Evolutionary conservation across 2,888 invertebrate species (phyloP).

Genomic region (Euzophera pinguis): DNA sequence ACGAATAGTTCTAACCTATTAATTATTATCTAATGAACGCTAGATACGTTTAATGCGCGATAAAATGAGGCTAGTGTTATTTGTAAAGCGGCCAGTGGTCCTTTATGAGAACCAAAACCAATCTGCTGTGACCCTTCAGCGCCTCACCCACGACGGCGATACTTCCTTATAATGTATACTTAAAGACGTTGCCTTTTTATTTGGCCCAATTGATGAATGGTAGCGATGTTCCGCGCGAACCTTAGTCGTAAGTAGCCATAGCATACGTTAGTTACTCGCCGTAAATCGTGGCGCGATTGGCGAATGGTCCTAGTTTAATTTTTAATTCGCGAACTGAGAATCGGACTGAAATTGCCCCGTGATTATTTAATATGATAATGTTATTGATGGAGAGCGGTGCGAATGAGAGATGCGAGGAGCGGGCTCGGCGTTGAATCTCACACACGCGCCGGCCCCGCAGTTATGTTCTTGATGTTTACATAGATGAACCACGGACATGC

Average conservation of each 20-base stretch:
- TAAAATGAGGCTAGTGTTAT: constrained; percentile 3
- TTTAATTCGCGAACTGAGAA: constrained; percentile 44
- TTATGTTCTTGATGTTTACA: constrained; percentile 25
- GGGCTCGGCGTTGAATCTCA: constrained; percentile 64
- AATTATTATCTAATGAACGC: background rate
- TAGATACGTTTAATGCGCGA: background rate
- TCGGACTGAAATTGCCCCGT: constrained; percentile 67
- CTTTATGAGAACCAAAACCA: background rate
- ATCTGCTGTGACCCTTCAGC: background rate
- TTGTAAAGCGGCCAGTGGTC: background rate
- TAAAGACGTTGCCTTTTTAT: constrained; percentile 10
- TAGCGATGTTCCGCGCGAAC: constrained; percentile 18
- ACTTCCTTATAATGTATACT: constrained; percentile 8
- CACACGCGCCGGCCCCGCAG: constrained; percentile 37
- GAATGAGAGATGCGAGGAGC: constrained; percentile 31
- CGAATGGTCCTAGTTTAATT: constrained; percentile 38
- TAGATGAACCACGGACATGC: constrained; percentile 26
- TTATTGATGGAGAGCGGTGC: constrained; percentile 50
- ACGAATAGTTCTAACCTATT: background rate
- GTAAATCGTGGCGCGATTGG: constrained; percentile 15
- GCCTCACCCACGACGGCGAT: background rate
- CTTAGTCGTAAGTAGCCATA: constrained; percentile 22
- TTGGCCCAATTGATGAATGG: constrained; percentile 12
- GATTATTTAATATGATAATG: constrained; percentile 43
- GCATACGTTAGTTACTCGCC: constrained; percentile 14